Base-by-base conservation (phyloP, 37 sponge, comb jelly and placozoan genomes). In the Halisarca cf. caerulea region DNA sequence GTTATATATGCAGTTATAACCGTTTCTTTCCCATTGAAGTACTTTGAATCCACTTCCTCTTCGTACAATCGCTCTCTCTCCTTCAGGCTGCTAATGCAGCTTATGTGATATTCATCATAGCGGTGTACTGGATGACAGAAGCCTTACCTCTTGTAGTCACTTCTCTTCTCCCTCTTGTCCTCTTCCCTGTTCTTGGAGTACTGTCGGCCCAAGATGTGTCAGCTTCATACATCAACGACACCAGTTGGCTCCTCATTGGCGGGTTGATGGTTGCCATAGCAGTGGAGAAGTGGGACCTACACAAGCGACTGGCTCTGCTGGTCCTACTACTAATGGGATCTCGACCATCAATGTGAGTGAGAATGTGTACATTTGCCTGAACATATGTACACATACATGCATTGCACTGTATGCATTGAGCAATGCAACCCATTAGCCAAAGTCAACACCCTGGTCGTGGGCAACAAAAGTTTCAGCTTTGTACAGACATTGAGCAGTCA, bases 231-330 rank as follows among this genome's bases (percentile, higher is more conserved):
- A 80, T 97, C 61, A 90, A 80, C 39, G 94, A 93, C 77, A 89
- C 81, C 84, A 98, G 90, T 82, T 79, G 86, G 90, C 94, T 98
- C 54, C 88, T 95, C 61, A 59, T 95, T 47, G 96, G 92, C 2
- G 96, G 96, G 6, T 81, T 95, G 17, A 87, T 95, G 80, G 88
- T 95, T 70, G 99, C 99, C 21, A 92, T 94, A 59, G 88, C 96
- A 8, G 83, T 97, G 24, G 98, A 97, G 85, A 88, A 90, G 79
- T 93, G 91, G 91, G 86, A 91, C 27, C 85, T 97, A 30, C 98
- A 97, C 89, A 92, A 89, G 77, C 84, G 98, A 32, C 95, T 97
- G 33, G 95, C 95, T n/a, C 89, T 97, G 47, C 70, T 82, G 36
- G 95, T 95, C 0, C 79, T 97, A 66, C 57, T 92, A 37, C 59